phyloP scores from a whole-genome alignment of 2,797 vertebrate genomes.

The Poeciliopsis infans region DNA sequence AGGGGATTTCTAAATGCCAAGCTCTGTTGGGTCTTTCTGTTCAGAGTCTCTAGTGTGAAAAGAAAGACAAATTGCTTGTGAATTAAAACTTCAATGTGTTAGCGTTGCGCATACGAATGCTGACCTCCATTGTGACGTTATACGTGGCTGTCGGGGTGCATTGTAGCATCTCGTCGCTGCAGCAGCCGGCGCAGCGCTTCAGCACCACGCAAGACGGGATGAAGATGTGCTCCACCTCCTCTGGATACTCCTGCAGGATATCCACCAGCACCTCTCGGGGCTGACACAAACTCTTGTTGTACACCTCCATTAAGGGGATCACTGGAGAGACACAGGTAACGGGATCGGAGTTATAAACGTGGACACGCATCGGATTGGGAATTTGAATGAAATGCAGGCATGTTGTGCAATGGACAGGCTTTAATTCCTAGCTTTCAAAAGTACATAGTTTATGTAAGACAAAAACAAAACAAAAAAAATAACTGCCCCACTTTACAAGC shows the following conservation, averaged over 20 bases:
- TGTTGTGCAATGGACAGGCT: conserved; percentile 10
- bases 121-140: conserved; percentile 89
- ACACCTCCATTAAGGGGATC: conserved; percentile 93
- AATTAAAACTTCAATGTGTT: background rate
- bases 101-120: background rate
- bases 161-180: conserved; percentile 92
- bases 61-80: background rate
- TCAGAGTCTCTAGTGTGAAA: conserved; percentile 4
- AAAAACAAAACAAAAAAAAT: background rate
- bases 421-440: conserved; percentile 18
- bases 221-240: conserved; percentile 96
- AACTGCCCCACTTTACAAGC: conserved; percentile 9
- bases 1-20: conserved; percentile 4
- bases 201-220: conserved; percentile 96
- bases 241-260: conserved; percentile 95
- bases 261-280: conserved; percentile 95
- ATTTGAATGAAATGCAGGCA: conserved; percentile 22
- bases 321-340: conserved; percentile 75
- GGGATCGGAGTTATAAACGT: conserved; percentile 33
- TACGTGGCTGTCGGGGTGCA: conserved; percentile 88
- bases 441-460: conserved; percentile 14
- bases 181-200: conserved; percentile 94
- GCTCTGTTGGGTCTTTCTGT: conserved; percentile 2
- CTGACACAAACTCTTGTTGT: conserved; percentile 91
- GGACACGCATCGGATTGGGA: conserved; percentile 22